Base-by-base conservation (phyloP, 2,888 invertebrate genomes). In the Acrocera orbiculus region DNA sequence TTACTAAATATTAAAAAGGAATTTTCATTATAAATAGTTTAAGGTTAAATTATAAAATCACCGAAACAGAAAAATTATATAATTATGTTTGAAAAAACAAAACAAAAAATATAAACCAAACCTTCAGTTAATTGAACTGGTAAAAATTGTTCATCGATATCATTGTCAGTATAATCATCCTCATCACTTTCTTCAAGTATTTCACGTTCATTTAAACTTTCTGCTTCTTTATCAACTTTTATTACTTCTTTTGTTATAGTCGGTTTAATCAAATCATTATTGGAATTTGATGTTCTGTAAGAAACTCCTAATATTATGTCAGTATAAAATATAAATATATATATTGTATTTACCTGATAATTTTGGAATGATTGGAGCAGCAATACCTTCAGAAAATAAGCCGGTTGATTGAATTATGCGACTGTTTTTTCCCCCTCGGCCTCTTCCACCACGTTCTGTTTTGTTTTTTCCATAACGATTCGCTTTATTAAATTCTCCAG, bases 331-430 rank as follows among this genome's bases (percentile, higher is more conserved):
- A 22, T 15, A 14, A 33, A 15, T 14, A 15, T 7, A 26, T 8
- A 17, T 16, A n/a, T 8, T 27, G 2, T 15, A 20, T 6, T 20
- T 22, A 19, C 11, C 11, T 10, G 15, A n/a, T 9, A 15, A n/a
- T 24, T 16, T 29, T 17, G 34, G 25, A 27, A 49, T 20, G 25
- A 49, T 46, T 2, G 48, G 38, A 3, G 50, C 50, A 2, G 56
- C 60, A 8, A 55, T 56, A 15, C 60, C 60, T 34, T 59, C 60
- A 1, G 60, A 60, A 35, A 60, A 58, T 1, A 60, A 48, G 5
- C 60, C 60, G 2, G 54, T 42, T 0, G 58, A 57, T 43, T 59
- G 58, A 17, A 60, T 52, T 1, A 59, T 43, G 4, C 46, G 51
- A 20, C 46, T 47, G n/a, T 49, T 44, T 6, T 43, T 46, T 10